These are phyloP conservation scores for Drosophila rubida DNA, from an alignment of 2,888 invertebrate genomes.

Conservation along the genomic window DNA sequence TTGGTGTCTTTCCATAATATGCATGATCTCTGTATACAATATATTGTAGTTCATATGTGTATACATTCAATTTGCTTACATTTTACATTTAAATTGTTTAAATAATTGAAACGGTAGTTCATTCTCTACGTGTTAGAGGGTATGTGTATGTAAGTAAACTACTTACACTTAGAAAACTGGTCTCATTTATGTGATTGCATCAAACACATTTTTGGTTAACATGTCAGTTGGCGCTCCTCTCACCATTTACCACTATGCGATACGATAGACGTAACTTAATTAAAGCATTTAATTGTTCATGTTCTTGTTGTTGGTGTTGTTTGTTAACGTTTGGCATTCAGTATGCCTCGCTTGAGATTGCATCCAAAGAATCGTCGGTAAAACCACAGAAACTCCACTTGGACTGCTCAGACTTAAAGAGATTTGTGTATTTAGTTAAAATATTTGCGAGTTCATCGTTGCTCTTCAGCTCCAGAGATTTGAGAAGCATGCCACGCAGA, in stretches of 20 bases:
- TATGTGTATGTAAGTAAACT: slow-evolving; percentile 35
- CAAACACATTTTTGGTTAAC: slow-evolving; percentile 62
- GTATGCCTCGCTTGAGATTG: slow-evolving; percentile 28
- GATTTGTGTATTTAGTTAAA: slow-evolving; percentile 90
- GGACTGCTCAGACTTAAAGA: slow-evolving; percentile 89
- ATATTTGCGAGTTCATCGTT: slow-evolving; percentile 90
- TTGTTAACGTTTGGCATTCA: slow-evolving; percentile 39
- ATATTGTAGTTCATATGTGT: slow-evolving; percentile 34
- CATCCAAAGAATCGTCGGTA: slow-evolving; percentile 48
- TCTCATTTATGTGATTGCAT: slow-evolving; percentile 72
- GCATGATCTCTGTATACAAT: slow-evolving; percentile 31
- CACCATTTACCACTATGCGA: slow-evolving; percentile 45
- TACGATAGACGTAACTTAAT: slow-evolving; percentile 60
- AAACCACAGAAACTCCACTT: slow-evolving; percentile 93
- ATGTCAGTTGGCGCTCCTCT: slow-evolving; percentile 47
- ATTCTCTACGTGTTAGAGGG: slow-evolving; percentile 35
- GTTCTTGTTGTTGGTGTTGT: slow-evolving; percentile 15
- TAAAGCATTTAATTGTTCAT: slow-evolving; percentile 69
- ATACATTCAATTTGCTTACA: slow-evolving; percentile 53
- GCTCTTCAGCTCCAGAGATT: slow-evolving; percentile 90
- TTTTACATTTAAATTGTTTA: slow-evolving; percentile 52
- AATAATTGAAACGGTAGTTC: slow-evolving; percentile 77
- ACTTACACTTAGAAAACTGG: slow-evolving; percentile 65
- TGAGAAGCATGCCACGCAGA: slow-evolving; percentile 88
- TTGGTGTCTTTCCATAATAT: slow-evolving; percentile 52